Evolutionary conservation across 2,888 invertebrate species (phyloP).

Genomic region (Polylopha cassiicola): DNA sequence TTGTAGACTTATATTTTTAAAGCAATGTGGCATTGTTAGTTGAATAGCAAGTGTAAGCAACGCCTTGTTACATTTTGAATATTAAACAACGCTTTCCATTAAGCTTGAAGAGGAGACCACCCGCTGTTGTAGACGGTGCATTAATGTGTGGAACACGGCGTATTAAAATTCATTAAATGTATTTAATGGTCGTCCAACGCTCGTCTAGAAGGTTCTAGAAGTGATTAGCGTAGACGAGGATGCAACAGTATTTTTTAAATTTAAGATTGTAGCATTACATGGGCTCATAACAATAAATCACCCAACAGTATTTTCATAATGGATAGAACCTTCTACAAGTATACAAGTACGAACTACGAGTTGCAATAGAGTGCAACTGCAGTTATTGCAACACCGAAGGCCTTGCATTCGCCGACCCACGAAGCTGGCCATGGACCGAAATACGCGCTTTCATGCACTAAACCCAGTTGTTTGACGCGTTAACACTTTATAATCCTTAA

Average conservation of each 20-base stretch:
- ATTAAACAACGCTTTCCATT: conserved; percentile 16
- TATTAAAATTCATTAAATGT: conserved; percentile 16
- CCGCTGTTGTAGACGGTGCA: conserved; percentile 14
- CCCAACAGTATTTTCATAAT: too few relatives aligned
- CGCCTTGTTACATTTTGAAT: conserved; percentile 14
- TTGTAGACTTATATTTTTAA: conserved; percentile 13
- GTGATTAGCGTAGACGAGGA: too few relatives aligned
- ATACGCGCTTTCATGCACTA: conserved; percentile 66
- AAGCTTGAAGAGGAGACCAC: conserved; percentile 9
- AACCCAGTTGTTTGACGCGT: conserved; percentile 29
- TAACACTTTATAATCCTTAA: conserved; percentile 28
- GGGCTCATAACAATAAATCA: too few relatives aligned
- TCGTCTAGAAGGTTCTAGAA: conserved; percentile 7
- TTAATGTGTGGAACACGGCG: conserved; percentile 7
- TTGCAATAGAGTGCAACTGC: conserved; percentile 64
- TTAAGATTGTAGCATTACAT: too few relatives aligned
- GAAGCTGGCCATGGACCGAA: conserved; percentile 68
- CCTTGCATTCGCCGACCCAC: conserved; percentile 71
- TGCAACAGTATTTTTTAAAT: too few relatives aligned
- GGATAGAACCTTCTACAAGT: conserved; percentile 5
- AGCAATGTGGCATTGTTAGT: conserved; percentile 15
- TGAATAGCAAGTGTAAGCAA: conserved; percentile 11
- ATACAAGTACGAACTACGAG: conserved; percentile 20
- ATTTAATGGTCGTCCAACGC: conserved; percentile 12
- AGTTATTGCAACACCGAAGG: conserved; percentile 65